These are phyloP conservation scores for Isotomurus palustris DNA, from an alignment of 2,888 invertebrate species.

Conservation along the genomic window DNA sequence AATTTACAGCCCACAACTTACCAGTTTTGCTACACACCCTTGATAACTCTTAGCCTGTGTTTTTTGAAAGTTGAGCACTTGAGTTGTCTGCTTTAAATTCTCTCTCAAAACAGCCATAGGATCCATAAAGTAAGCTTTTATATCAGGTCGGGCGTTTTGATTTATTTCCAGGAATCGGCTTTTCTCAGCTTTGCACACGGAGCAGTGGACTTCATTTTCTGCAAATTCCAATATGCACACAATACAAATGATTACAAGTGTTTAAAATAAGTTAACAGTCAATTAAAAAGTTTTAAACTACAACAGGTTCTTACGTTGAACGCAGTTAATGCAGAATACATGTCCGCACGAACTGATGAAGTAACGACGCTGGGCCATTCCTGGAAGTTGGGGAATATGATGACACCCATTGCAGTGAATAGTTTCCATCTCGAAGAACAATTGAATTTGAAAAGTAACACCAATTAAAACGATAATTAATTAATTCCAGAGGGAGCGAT, in stretches of 20 bases:
- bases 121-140: slow-evolving; percentile 17
- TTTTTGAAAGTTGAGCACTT: slow-evolving; percentile 16
- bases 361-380: background rate
- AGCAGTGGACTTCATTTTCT: slow-evolving; percentile 6
- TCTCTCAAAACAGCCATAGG: slow-evolving; percentile 5
- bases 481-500: too few relatives aligned
- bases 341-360: slow-evolving; percentile 15
- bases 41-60: slow-evolving; percentile 6
- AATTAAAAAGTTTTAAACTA: background rate
- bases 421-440: too few relatives aligned
- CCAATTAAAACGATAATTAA: too few relatives aligned
- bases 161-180: slow-evolving; percentile 18
- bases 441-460: too few relatives aligned
- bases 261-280: background rate
- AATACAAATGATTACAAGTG: background rate
- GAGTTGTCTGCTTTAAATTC: slow-evolving; percentile 6
- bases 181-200: background rate
- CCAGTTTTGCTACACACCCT: slow-evolving; percentile 6
- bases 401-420: background rate
- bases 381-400: background rate
- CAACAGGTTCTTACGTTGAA: slow-evolving; percentile 9
- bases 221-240: background rate
- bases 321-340: slow-evolving; percentile 11
- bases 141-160: background rate
- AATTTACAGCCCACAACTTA: background rate